Evolutionary conservation across 2,888 invertebrate genomes (phyloP).

Genomic region (Chalcosyrphus nemorum): DNA sequence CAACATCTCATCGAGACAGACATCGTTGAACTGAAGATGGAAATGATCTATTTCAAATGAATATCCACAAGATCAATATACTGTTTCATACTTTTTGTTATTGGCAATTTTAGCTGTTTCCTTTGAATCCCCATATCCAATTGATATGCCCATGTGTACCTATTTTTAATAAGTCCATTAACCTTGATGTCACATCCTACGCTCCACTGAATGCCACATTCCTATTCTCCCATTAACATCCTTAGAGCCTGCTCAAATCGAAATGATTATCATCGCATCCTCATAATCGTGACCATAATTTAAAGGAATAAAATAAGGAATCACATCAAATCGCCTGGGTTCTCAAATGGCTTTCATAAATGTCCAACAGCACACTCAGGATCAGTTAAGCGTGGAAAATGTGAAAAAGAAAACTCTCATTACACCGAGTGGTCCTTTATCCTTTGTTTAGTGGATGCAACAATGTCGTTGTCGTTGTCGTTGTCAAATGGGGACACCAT

Average conservation of each 20-base stretch:
- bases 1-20: too few species aligned
- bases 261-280: conserved; percentile 12
- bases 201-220: too few species aligned
- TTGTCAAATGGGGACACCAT: conserved; percentile 2
- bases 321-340: conserved; percentile 8
- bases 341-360: conserved; percentile 41
- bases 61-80: too few species aligned
- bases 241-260: neutral
- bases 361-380: conserved; percentile 39
- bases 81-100: too few species aligned
- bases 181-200: too few species aligned
- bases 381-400: conserved; percentile 16
- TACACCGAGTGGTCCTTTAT: conserved; percentile 22
- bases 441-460: conserved; percentile 4
- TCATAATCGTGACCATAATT: conserved; percentile 25
- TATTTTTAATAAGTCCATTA: too few species aligned
- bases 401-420: conserved; percentile 26
- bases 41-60: too few species aligned
- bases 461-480: neutral
- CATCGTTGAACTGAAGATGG: too few species aligned
- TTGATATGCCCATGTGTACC: too few species aligned
- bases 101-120: too few species aligned
- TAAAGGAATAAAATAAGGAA: conserved; percentile 28
- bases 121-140: too few species aligned
- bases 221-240: neutral